Conservation (phyloP, 2,797 vertebrate species). For the Adrianichthys oophorus region DNA sequence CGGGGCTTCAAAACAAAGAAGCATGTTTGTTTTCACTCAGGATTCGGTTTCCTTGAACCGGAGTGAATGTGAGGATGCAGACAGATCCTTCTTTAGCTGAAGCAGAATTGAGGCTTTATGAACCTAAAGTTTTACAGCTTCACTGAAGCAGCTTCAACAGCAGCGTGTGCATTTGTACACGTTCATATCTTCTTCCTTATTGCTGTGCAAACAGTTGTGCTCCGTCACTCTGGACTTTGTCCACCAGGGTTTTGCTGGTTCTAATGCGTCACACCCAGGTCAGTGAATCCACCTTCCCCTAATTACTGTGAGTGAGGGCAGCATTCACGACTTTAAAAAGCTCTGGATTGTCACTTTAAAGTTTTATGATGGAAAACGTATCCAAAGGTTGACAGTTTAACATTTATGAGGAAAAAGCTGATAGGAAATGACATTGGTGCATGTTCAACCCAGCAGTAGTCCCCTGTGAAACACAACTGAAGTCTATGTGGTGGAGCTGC, state of each 20-base stretch:
- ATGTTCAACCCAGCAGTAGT: not conserved
- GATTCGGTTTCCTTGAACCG: no score
- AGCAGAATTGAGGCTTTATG: no score
- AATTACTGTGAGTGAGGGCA: no score
- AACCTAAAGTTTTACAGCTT: no score
- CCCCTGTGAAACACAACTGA: not conserved
- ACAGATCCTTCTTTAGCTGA: no score
- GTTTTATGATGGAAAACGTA: not conserved
- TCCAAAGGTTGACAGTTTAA: conserved; percentile 6
- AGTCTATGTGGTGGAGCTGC: conserved; percentile 1
- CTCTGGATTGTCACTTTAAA: not conserved
- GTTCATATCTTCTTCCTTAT: not conserved
- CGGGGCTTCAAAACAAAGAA: no score
- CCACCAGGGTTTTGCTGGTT: not conserved
- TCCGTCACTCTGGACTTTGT: not conserved
- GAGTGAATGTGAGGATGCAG: no score
- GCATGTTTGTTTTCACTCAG: no score
- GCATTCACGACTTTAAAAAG: not conserved
- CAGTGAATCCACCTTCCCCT: no score
- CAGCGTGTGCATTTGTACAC: no score
- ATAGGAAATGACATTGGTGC: not conserved
- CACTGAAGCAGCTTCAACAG: no score
- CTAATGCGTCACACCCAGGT: no score
- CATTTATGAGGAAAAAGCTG: not conserved
- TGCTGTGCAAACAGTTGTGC: not conserved